Evolutionary conservation across 2,797 vertebrate genomes (phyloP).

Genomic region (Synaphobranchus kaupii): DNA sequence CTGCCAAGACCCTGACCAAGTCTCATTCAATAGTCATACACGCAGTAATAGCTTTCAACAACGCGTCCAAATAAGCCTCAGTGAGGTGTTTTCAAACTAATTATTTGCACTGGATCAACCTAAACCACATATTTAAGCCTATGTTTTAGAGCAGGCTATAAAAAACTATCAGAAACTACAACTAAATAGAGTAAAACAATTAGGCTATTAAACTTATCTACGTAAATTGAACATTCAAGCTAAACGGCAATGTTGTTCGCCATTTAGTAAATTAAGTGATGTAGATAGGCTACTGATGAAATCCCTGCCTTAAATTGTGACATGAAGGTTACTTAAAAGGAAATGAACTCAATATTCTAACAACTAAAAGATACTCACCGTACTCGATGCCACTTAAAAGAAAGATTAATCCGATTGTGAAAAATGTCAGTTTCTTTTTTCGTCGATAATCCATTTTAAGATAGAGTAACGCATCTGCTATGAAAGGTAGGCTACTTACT

Average conservation of each 20-base stretch:
- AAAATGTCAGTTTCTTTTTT: slow-evolving; percentile 73
- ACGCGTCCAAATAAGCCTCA: not conserved
- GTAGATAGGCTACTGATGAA: not conserved
- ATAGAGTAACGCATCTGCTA: slow-evolving; percentile 31
- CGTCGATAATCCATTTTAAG: slow-evolving; percentile 70
- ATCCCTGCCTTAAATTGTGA: not conserved
- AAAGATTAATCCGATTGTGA: slow-evolving; percentile 79
- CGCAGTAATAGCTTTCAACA: not conserved
- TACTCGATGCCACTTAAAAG: slow-evolving; percentile 82
- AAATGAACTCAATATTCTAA: not conserved
- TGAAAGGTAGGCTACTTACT: slow-evolving; percentile 41
- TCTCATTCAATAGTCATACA: not conserved
- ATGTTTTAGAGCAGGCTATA: not conserved
- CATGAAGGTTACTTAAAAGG: not conserved
- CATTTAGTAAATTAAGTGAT: not conserved
- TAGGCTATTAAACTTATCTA: not conserved
- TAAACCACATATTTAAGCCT: not conserved
- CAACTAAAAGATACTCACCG: slow-evolving; percentile 63
- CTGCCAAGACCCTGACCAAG: not conserved
- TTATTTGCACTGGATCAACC: not conserved
- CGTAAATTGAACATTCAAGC: not conserved
- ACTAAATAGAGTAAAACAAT: not conserved
- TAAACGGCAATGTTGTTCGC: not conserved
- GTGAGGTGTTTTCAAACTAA: not conserved
- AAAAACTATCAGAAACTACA: not conserved